Percentiles rank a stretch among this genome's conserved stretches.
Conservation (phyloP, 1,140 invertebrate species). For the Papilio helenus region DNA sequence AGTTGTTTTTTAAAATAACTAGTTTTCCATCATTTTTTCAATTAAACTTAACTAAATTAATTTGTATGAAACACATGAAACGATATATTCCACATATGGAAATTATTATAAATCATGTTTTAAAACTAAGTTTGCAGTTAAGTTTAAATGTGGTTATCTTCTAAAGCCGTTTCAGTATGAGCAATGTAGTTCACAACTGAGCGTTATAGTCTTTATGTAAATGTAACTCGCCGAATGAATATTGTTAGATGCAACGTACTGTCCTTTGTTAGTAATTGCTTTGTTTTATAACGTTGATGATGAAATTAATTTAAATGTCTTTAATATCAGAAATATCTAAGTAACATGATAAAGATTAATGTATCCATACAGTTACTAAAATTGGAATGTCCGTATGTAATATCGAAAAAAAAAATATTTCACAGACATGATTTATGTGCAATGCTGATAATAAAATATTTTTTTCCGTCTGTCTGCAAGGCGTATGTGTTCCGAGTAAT, state of each 20-base stretch:
- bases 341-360: too few species aligned
- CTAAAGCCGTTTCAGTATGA: constrained; percentile 34
- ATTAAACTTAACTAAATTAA: too few species aligned
- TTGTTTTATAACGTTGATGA: not conserved
- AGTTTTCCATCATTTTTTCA: too few species aligned
- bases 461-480: too few species aligned
- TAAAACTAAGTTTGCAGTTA: constrained; percentile 36
- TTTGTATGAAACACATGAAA: not conserved
- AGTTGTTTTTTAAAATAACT: too few species aligned
- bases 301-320: not conserved
- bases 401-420: too few species aligned
- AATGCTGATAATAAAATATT: too few species aligned
- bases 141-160: constrained; percentile 33
- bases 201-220: constrained; percentile 39
- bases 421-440: too few species aligned
- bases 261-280: not conserved
- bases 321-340: too few species aligned
- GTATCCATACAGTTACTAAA: too few species aligned
- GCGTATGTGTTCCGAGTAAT: too few species aligned
- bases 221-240: constrained; percentile 35
- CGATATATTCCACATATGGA: constrained; percentile 1
- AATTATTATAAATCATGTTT: constrained; percentile 33
- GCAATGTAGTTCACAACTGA: constrained; percentile 37
- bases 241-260: constrained; percentile 22
- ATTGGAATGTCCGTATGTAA: too few species aligned